Base-by-base conservation (phyloP, 2,888 invertebrate genomes). In the Heliconius sara region DNA sequence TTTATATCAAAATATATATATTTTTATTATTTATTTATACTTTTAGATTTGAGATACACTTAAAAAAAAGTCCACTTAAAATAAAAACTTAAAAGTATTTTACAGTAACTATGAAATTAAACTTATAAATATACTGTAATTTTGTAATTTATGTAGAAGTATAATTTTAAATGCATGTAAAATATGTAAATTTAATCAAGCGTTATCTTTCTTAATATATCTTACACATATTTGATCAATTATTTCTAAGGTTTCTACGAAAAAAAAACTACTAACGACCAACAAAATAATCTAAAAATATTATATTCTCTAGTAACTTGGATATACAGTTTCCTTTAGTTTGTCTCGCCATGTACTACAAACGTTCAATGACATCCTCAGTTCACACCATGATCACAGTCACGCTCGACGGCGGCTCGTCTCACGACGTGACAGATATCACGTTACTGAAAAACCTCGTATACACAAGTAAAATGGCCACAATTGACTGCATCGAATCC, bases 381-480 rank as follows among this genome's bases (percentile, higher is more conserved):
- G 57, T 77, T 82, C 76, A 82, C 78, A 80, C 80, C 80, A 78
- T 78, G 75, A 78, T 78, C 78, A 78, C 76, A 78, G 80, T 81
- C 80, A 82, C 79, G 81, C 79, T 73, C 73, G 77, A 79, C 75
- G 57, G 76, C 76, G 60, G 71, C 19, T 60, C 74, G 77, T 79
- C 82, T 78, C 79, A 77, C 77, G 82, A 82, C 80, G 78, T 71
- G 80, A 79, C 80, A 80, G 78, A 82, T 82, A 80, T 82, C 82
- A 60, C 25, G 39, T 80, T 80, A 80, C 80, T 73, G 71, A 77
- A 72, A 78, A 77, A 80, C 73, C 74, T 82, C 79, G 75, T 65
- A 75, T 68, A 80, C 71, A 71, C 78, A 73, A 76, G 78, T 66
- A 78, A 78, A 73, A 78, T 66, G 27, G 74, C 57, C 60, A 78